Conservation (phyloP, 2,797 vertebrate genomes). For the Epinephelus malabaricus region DNA sequence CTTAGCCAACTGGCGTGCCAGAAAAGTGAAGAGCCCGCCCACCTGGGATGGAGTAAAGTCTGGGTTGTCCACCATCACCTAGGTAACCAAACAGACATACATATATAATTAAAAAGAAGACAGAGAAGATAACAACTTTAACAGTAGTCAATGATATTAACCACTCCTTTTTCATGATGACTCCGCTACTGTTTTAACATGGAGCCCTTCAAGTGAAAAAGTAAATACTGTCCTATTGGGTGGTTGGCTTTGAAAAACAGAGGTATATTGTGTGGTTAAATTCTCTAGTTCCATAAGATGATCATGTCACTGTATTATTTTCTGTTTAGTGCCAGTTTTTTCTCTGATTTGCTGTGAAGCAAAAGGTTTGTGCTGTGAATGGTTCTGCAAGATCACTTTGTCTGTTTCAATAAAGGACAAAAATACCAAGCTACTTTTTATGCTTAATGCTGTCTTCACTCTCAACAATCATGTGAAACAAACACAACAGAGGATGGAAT, state of each 20-base stretch:
- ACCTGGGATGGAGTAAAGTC: conserved; percentile 98
- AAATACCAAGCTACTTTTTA: not conserved
- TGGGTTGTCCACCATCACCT: conserved; percentile 99
- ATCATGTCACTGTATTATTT: too few relatives aligned
- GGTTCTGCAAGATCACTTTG: not conserved
- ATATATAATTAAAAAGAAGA: not conserved
- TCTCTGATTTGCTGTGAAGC: not conserved
- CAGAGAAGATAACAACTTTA: not conserved
- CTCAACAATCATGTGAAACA: not conserved
- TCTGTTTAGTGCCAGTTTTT: not conserved
- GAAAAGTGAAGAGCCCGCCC: conserved; percentile 97
- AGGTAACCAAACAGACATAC: conserved; percentile 18
- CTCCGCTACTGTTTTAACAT: not conserved
- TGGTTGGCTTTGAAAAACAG: not conserved
- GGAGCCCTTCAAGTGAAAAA: not conserved
- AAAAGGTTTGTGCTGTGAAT: not conserved
- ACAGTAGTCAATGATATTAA: not conserved
- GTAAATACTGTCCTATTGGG: not conserved
- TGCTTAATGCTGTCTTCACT: not conserved
- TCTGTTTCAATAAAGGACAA: not conserved
- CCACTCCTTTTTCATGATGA: not conserved
- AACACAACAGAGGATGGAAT: not conserved
- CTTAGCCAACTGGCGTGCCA: conserved; percentile 96
- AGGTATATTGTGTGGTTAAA: not conserved
- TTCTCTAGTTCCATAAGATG: too few relatives aligned